These are phyloP conservation scores for Leontopithecus rosalia DNA, from an alignment of 2,797 vertebrate genomes.

Conservation along the genomic window DNA sequence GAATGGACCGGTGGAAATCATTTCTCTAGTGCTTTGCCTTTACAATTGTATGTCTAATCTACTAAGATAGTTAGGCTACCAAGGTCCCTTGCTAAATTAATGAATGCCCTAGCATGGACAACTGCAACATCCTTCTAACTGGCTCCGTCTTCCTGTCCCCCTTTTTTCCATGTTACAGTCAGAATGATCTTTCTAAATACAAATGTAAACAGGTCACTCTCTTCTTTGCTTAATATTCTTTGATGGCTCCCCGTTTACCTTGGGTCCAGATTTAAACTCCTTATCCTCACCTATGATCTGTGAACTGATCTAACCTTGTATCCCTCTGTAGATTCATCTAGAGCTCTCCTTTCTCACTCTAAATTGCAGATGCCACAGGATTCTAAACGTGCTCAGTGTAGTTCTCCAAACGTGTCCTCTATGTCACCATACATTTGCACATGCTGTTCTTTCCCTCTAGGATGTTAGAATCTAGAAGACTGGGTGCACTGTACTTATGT, in stretches of 20 bases:
- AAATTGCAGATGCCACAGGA: background rate
- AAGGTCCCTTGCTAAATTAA: background rate
- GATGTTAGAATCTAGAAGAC: background rate
- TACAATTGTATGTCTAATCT: background rate
- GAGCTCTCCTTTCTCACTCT: background rate
- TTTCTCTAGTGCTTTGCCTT: background rate
- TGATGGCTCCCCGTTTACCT: background rate
- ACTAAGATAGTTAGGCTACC: background rate
- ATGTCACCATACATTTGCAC: background rate
- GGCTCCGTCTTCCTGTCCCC: background rate
- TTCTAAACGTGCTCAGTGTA: background rate
- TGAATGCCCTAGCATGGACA: background rate
- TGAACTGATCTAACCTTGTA: background rate
- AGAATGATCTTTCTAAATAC: constrained; percentile 4
- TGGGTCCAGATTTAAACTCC: background rate
- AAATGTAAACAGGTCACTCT: background rate
- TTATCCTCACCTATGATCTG: background rate
- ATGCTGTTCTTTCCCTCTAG: background rate
- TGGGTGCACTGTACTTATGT: background rate
- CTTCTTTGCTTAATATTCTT: background rate
- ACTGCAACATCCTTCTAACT: background rate
- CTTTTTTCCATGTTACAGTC: background rate
- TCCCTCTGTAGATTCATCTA: background rate
- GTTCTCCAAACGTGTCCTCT: background rate
- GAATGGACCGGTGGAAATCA: background rate